Base-by-base conservation (phyloP, 2,888 invertebrate species). In the Linnaemya tessellans region DNA sequence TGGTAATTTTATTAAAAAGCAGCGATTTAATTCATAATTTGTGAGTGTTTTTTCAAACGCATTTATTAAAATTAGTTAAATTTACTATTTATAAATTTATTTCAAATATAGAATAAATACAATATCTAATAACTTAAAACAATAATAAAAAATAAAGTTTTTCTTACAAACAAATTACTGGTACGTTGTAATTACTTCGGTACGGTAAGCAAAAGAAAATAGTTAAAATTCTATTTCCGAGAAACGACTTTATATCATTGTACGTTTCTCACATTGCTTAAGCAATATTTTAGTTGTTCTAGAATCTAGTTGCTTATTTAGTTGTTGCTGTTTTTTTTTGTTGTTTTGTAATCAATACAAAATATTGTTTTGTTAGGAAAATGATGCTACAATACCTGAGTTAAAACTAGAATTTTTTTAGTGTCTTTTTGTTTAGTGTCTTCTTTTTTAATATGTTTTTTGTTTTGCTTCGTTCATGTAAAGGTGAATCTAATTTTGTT, bases 351-450 rank as follows among this genome's bases (percentile, higher is more conserved):
- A 62, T 74, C 49, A 58, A 80, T 80, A 84, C 35, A 70, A 71
- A 77, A 62, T 41, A 46, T 18, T 68, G 58, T 62, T 58, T 64
- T 60, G 3, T 62, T 79, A 68, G 71, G 56, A 75, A 83, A 83
- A 62, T 81, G 49, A 68, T 80, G 71, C 82, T 67, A 71, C 70
- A 86, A 78, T 81, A 81, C 86, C 86, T 84, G 86, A 86, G 86
- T 71, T 82, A 62, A 78, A 85, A 71, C 79, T 85, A 80, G 64
- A 79, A 54, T 62, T 78, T 56, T 68, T 51, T 41, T 13, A 41
- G 60, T 71, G 11, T 60, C n/a, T 30, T 43, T n/a, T 56, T 70
- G 5, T 51, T 49, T 13, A 41, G 58, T 71, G 10, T 58, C 15
- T 43, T 43, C n/a, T 56, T 25, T 11, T 11, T 79, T 49, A 15